Evolutionary conservation across 2,888 invertebrate species (phyloP), one percentile per base, ranked within the genome.

Genomic region (Agriopis marginaria): DNA sequence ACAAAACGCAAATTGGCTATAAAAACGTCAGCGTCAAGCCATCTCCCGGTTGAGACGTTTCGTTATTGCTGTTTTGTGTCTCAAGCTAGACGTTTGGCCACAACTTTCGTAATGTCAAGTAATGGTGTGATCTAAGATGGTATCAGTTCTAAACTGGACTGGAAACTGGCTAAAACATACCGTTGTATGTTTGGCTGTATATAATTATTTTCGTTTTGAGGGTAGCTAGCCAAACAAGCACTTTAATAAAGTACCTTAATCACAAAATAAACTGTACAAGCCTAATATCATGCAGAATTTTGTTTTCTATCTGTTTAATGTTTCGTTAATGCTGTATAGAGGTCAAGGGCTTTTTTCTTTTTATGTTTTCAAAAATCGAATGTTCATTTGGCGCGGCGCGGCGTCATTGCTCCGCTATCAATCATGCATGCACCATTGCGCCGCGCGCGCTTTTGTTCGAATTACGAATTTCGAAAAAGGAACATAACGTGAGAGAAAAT

Each of bases 381-480:
- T 82, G 89, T 87, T 87, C 87, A 84, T 83, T 84, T 83, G 79
- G 81, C 79, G 84, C 76, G 80, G 82, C 80, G 82, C 87, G 85
- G 80, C 88, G 90, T 92, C 92, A 91, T 86, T 86, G 89, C 82
- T 78, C 73, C 87, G 89, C 92, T 89, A 93, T 93, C 93, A 92
- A 93, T 93, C 93, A 93, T 91, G 89, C 89, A 91, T 92, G 93
- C 93, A 88, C 92, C 93, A 91, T 92, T 92, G 93, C 91, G 87
- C 85, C 90, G 87, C 84, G 88, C 87, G 85, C 83, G 91, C 92
- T 92, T 92, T 93, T 91, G 92, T 93, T 91, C 90, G 88, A 89
- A 90, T 91, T 90, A 91, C 92, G 88, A 89, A 91, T 90, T 91
- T 89, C 87, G 84, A 92, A 93, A 92, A 92, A 92, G 86, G 90